Evolutionary conservation across 1,140 invertebrate species (phyloP).

Genomic region (Drosophila simulans): DNA sequence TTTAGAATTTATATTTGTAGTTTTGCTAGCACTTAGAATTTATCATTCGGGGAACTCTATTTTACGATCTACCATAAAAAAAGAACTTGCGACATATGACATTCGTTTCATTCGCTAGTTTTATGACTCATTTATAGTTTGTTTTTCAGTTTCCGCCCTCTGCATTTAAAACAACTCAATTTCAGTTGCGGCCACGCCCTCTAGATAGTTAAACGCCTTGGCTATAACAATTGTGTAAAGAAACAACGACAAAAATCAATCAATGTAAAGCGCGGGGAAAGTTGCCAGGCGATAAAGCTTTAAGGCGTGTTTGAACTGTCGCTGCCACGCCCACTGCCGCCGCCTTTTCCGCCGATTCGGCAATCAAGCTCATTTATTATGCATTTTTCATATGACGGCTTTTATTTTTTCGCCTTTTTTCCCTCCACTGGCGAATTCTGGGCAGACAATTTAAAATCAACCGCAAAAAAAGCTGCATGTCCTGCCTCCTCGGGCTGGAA

Average conservation of each 20-base stretch:
- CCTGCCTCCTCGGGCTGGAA: conserved; percentile 28
- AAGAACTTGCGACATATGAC: conserved; percentile 9
- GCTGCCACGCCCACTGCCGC: conserved; percentile 11
- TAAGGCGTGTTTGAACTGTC: conserved; percentile 57
- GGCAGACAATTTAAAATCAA: conserved; percentile 75
- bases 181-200: conserved; percentile 20
- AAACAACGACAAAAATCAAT: conserved; percentile 56
- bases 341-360: conserved; percentile 33
- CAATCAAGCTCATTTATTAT: conserved; percentile 79
- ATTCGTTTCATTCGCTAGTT: conserved; percentile 20
- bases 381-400: conserved; percentile 80
- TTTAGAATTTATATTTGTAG: background rate
- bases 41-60: conserved; percentile 4
- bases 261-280: conserved; percentile 47
- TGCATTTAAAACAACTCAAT: conserved; percentile 40
- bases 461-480: conserved; percentile 69
- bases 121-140: conserved; percentile 34
- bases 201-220: conserved; percentile 43
- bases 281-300: conserved; percentile 25
- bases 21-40: background rate
- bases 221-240: conserved; percentile 22
- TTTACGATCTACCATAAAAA: conserved; percentile 33
- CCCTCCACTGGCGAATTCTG: conserved; percentile 8
- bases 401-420: conserved; percentile 37
- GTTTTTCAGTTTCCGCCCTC: conserved; percentile 31